Conservation (phyloP, 2,888 invertebrate genomes). For the Euplagia quadripunctaria region DNA sequence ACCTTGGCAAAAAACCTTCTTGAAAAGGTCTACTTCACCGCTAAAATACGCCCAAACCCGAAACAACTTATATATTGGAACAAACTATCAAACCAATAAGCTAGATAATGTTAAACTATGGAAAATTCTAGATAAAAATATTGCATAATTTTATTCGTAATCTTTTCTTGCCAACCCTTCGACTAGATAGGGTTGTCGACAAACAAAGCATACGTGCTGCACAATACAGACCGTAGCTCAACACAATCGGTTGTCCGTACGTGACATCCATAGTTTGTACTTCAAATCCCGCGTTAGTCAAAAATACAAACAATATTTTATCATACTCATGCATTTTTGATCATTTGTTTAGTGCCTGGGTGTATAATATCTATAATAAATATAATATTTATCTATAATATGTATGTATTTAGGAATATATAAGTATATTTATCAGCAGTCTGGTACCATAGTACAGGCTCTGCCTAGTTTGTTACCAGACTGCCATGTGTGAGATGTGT, state of each 20-base stretch:
- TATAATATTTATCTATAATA: too few relatives aligned
- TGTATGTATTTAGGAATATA: too few relatives aligned
- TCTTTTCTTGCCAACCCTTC: conserved; percentile 29
- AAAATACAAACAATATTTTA: conserved; percentile 21
- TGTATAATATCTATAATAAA: too few relatives aligned
- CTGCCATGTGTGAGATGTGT: too few relatives aligned
- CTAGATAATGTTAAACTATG: neutral
- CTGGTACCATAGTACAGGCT: too few relatives aligned
- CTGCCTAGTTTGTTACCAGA: too few relatives aligned
- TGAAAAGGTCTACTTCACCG: too few relatives aligned
- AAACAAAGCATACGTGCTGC: conserved; percentile 46
- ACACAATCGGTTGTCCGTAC: conserved; percentile 26
- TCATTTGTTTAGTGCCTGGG: too few relatives aligned
- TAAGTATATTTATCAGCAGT: too few relatives aligned
- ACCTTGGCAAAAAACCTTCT: too few relatives aligned
- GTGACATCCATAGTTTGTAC: conserved; percentile 29
- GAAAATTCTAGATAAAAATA: neutral
- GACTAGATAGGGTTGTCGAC: conserved; percentile 24
- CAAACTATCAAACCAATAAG: neutral
- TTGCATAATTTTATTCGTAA: neutral
- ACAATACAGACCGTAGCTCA: conserved; percentile 36
- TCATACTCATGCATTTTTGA: conserved; percentile 3
- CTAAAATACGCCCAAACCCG: too few relatives aligned
- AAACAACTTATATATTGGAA: too few relatives aligned
- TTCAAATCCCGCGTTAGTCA: conserved; percentile 20